Evolutionary conservation across 2,113 vertebrate genomes (phyloP).

Genomic region (Sorex araneus): DNA sequence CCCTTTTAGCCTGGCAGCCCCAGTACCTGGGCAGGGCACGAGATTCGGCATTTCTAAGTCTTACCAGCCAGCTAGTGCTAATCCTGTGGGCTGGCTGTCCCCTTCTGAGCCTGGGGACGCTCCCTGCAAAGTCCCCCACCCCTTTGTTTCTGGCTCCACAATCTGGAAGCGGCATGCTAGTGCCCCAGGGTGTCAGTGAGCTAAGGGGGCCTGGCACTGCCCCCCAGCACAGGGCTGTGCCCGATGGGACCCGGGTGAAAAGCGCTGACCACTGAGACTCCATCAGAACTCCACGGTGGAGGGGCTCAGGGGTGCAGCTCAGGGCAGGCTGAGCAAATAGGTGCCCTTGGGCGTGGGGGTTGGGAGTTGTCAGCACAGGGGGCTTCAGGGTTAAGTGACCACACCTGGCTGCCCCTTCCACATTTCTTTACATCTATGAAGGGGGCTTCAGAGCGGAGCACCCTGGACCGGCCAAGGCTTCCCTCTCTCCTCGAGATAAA

Average conservation of each 20-base stretch:
- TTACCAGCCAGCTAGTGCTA: too few species aligned
- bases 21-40: neutral
- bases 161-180: neutral
- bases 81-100: too few species aligned
- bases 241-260: neutral
- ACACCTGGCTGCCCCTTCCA: conserved; percentile 74
- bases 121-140: neutral
- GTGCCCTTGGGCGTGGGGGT: conserved; percentile 12
- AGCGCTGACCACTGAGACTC: neutral
- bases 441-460: conserved; percentile 24
- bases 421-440: conserved; percentile 67
- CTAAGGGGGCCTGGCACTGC: conserved; percentile 34
- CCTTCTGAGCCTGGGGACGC: conserved; percentile 24
- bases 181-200: conserved; percentile 3
- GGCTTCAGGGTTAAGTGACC: conserved; percentile 75
- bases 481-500: conserved; percentile 38
- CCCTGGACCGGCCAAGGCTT: conserved; percentile 59
- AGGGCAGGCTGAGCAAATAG: neutral
- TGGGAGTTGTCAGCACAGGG: conserved; percentile 56
- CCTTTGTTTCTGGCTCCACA: conserved; percentile 44
- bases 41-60: conserved; percentile 41
- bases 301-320: conserved; percentile 14
- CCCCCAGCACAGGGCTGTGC: neutral
- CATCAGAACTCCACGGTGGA: conserved; percentile 43
- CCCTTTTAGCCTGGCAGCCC: conserved; percentile 9